Conservation (phyloP, 2,113 vertebrate genomes). For the human region DNA sequence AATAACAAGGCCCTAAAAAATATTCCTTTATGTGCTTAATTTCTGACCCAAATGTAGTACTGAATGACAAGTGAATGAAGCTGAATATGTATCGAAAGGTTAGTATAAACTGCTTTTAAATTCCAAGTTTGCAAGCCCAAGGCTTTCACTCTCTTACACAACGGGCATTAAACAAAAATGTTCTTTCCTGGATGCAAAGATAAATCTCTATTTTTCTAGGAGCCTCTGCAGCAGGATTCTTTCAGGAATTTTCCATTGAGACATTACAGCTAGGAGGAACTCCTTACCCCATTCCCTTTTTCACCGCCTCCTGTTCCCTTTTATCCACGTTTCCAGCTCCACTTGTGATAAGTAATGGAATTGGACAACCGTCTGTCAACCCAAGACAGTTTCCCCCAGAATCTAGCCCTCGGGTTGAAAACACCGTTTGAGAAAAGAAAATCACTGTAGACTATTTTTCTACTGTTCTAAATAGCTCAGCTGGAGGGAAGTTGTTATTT, state of each 20-base stretch:
- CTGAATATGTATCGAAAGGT: conserved; percentile 66
- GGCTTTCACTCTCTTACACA: conserved; percentile 72
- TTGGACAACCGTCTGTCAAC: conserved; percentile 45
- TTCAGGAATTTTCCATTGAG: conserved; percentile 71
- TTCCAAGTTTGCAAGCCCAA: conserved; percentile 52
- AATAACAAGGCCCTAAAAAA: conserved; percentile 74
- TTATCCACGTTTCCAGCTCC: conserved; percentile 52
- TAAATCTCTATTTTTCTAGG: conserved; percentile 74
- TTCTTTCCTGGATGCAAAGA: conserved; percentile 66
- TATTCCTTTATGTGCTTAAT: conserved; percentile 80
- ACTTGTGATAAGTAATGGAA: conserved; percentile 71
- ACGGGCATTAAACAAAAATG: conserved; percentile 54
- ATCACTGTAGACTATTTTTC: conserved; percentile 33
- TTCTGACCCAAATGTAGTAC: conserved; percentile 65
- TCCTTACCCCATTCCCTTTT: conserved; percentile 43
- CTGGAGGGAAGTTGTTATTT: conserved; percentile 20
- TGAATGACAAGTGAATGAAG: conserved; percentile 73
- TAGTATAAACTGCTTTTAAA: conserved; percentile 69
- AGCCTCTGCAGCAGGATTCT: conserved; percentile 65
- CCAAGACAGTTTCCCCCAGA: background rate
- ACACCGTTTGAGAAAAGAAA: conserved; percentile 61
- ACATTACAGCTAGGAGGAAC: conserved; percentile 12
- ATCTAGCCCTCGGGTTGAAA: conserved; percentile 55
- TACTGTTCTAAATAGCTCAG: conserved; percentile 46
- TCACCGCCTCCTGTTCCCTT: conserved; percentile 43